Conservation (phyloP, 2,797 vertebrate species). For the Cottoperca gobio region DNA sequence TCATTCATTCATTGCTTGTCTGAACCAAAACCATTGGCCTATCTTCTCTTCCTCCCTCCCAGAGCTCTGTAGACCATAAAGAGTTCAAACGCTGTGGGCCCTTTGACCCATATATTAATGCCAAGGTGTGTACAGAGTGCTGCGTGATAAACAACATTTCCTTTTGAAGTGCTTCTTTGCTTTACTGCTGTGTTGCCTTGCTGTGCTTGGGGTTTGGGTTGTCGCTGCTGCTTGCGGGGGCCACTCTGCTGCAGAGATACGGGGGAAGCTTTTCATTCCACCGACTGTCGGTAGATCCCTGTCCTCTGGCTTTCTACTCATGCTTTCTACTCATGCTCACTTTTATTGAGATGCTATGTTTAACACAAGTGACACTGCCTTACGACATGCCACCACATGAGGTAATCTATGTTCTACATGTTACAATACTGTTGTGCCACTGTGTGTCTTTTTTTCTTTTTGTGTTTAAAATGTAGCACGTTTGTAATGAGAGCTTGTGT, state of each 20-base stretch:
- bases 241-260: conserved; percentile 37
- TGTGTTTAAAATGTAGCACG: background rate
- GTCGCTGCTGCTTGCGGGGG: conserved; percentile 53
- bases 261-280: conserved; percentile 45
- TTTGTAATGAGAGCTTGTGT: conserved; percentile 1
- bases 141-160: conserved; percentile 55
- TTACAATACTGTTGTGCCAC: background rate
- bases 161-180: conserved; percentile 59
- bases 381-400: background rate
- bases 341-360: conserved; percentile 20
- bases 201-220: conserved; percentile 47
- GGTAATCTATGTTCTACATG: background rate
- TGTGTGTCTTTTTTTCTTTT: background rate
- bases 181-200: conserved; percentile 63
- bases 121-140: conserved; percentile 98
- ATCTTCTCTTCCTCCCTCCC: conserved; percentile 93
- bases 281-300: conserved; percentile 18
- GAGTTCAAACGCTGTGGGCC: conserved; percentile 99
- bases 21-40: conserved; percentile 80
- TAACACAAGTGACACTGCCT: background rate
- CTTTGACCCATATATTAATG: conserved; percentile 99
- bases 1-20: conserved; percentile 85
- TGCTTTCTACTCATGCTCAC: conserved; percentile 18
- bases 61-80: conserved; percentile 98
- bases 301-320: conserved; percentile 32